phyloP scores from a whole-genome alignment of 2,797 vertebrate species.

The Sebastolobus altivelis region DNA sequence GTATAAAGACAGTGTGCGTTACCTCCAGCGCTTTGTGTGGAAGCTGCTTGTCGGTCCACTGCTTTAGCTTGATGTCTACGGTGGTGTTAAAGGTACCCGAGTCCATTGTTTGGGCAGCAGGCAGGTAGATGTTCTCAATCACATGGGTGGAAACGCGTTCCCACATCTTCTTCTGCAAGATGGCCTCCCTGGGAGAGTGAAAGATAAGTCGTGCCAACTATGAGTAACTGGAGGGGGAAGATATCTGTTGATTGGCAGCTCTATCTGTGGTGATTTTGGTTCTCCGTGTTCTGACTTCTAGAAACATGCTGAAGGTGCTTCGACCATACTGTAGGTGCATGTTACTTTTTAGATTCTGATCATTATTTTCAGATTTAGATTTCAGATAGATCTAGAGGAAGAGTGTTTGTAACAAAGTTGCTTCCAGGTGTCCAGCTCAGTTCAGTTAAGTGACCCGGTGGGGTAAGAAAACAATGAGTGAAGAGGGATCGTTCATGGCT shows the following conservation, averaged over 20 bases:
- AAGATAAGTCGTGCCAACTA: neutral
- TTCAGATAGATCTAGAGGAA: conserved; percentile 8
- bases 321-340: neutral
- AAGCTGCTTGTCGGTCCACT: conserved; percentile 99
- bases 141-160: conserved; percentile 98
- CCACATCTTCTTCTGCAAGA: conserved; percentile 97
- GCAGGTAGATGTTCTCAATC: conserved; percentile 99
- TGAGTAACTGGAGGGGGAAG: neutral
- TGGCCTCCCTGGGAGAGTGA: conserved; percentile 90
- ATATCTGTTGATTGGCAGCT: neutral
- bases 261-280: neutral
- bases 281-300: neutral
- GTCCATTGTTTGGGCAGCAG: conserved; percentile 96
- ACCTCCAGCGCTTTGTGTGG: conserved; percentile 99
- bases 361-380: conserved; percentile 2
- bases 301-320: neutral
- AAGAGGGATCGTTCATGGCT: conserved; percentile 6
- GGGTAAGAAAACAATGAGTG: conserved; percentile 42
- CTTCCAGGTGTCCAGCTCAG: neutral
- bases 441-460: conserved; percentile 3
- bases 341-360: neutral
- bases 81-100: conserved; percentile 99
- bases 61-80: conserved; percentile 98
- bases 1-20: neutral
- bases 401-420: conserved; percentile 6